Percentiles rank a stretch among this genome's conserved stretches.
Evolutionary conservation across 2,113 vertebrate genomes (phyloP).

Genomic region (Bos javanicus): DNA sequence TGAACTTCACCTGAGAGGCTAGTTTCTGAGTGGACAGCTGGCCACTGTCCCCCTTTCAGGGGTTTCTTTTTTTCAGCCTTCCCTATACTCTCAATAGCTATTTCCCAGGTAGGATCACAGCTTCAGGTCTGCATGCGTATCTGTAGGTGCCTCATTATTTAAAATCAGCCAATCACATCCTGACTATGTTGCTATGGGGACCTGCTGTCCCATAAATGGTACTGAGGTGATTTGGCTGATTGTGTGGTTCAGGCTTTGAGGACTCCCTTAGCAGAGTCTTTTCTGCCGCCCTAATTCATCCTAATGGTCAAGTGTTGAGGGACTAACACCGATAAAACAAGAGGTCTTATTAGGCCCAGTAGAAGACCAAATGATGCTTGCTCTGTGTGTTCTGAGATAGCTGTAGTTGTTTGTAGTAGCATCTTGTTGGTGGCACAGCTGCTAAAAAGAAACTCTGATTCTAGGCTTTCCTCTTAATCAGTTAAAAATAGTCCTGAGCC

Average conservation of each 20-base stretch:
- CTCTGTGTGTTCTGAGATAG: not conserved
- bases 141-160: not conserved
- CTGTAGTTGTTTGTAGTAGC: slow-evolving; percentile 25
- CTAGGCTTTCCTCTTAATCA: slow-evolving; percentile 18
- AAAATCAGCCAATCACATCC: not conserved
- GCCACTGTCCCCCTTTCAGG: not conserved
- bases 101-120: not conserved
- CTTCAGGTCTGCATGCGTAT: not conserved
- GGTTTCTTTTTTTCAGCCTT: not conserved
- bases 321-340: not conserved
- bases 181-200: not conserved
- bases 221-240: not conserved
- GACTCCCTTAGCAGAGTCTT: not conserved
- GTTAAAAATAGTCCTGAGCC: slow-evolving; percentile 15
- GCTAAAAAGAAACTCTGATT: slow-evolving; percentile 33
- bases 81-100: not conserved
- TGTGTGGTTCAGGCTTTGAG: not conserved
- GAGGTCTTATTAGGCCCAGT: not conserved
- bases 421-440: slow-evolving; percentile 27
- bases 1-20: not conserved
- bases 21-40: not conserved
- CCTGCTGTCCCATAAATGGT: not conserved
- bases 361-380: not conserved
- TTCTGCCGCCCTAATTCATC: slow-evolving; percentile 14
- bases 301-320: not conserved